Conservation (phyloP, 2,113 vertebrate genomes). For the Microcebus jonahi region DNA sequence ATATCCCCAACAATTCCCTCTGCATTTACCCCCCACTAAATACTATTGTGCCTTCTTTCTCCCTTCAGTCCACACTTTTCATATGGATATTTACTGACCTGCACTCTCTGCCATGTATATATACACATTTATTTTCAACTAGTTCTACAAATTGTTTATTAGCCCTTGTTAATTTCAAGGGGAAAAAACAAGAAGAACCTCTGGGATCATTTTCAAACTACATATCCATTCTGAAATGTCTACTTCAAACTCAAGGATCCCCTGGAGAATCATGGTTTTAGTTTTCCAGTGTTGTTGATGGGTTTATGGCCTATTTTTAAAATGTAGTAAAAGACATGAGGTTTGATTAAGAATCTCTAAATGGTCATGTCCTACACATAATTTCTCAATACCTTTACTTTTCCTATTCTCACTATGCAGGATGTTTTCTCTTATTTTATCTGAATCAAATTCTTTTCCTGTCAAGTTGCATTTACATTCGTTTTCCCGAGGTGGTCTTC, state of each 20-base stretch:
- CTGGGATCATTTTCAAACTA: neutral
- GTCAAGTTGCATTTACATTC: neutral
- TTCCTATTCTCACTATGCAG: neutral
- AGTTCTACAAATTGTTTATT: neutral
- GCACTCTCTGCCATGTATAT: neutral
- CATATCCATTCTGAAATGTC: neutral
- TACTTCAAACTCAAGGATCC: neutral
- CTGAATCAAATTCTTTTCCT: neutral
- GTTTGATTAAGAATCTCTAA: neutral
- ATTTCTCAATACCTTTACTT: neutral
- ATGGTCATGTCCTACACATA: neutral
- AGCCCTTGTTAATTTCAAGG: neutral
- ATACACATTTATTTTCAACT: neutral
- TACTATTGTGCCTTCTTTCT: neutral
- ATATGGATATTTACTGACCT: neutral
- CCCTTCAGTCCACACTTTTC: neutral
- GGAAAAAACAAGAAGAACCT: neutral
- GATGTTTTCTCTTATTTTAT: neutral
- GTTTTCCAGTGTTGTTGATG: neutral
- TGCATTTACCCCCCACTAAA: accelerated
- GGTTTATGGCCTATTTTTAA: neutral
- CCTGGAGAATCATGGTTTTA: neutral
- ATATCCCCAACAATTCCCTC: neutral
- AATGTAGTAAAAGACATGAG: neutral
- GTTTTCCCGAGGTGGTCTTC: neutral